Base-by-base conservation (phyloP, 2,888 invertebrate species). In the Amiota mariae region DNA sequence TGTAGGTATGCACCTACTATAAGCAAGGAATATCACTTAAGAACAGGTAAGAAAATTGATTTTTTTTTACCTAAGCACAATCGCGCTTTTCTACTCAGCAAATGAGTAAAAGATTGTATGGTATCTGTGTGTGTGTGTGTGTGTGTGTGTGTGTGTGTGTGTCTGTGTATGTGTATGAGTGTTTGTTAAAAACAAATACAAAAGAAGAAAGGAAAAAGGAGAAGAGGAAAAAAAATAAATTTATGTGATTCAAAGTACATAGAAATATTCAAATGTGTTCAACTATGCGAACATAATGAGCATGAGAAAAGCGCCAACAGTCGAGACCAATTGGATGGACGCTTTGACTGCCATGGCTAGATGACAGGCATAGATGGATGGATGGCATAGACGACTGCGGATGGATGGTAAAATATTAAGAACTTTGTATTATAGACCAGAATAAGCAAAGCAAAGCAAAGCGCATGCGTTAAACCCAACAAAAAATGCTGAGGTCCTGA, bases 221-320 rank as follows among this genome's bases (percentile, higher is more conserved):
- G 20, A 75, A 68, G 70, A 74, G 59, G 24, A 36, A 51, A 18
- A 18, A 63, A 75, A 56, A 71, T 36, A 59, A 51, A 36, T 36
- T 36, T 36, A 36, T 36, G 36, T 36, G 36, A 36, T 57, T 77
- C 80, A 81, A 79, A 77, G 81, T 78, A 36, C 36, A 36, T 36
- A 36, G 79, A 84, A 82, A 83, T 80, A 77, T 85, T 84, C 79
- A 81, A 80, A 82, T 82, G 82, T 82, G 81, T 78, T 81, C 81
- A 85, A 82, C 82, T 79, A 75, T 79, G 84, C 84, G 83, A 81
- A 80, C 73, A 78, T 84, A 86, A 87, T 85, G 70, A 79, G 79
- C 80, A 82, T 86, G 87, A 81, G 85, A 85, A 87, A 78, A 78
- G 57, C 72, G 72, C 70, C 79, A 75, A 70, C 71, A 48, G 13